Percentiles rank a stretch among this genome's conserved stretches.
Evolutionary conservation across 2,888 invertebrate species (phyloP).

Genomic region (Agrotis exclamationis): DNA sequence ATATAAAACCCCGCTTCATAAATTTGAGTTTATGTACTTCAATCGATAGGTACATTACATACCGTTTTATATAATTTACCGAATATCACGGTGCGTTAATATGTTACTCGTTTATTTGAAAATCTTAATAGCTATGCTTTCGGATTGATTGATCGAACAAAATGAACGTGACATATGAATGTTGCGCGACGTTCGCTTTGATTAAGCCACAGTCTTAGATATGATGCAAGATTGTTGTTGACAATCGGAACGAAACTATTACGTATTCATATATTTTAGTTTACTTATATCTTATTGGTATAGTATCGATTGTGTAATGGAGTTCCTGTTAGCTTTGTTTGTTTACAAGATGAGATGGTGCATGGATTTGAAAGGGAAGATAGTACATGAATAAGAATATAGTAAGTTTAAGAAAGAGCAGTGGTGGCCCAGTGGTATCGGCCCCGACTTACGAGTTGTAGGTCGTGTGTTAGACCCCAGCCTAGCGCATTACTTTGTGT

Average conservation of each 20-base stretch:
- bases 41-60: too few relatives aligned
- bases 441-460: too few relatives aligned
- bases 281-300: background rate
- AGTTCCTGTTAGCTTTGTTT: background rate
- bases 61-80: too few relatives aligned
- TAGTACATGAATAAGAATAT: too few relatives aligned
- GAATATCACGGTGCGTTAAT: background rate
- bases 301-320: background rate
- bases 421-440: too few relatives aligned
- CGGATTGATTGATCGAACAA: background rate
- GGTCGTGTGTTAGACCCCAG: too few relatives aligned
- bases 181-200: background rate
- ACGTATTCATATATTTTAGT: conserved; percentile 3
- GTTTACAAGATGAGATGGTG: background rate
- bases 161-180: background rate
- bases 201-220: background rate
- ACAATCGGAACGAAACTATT: background rate
- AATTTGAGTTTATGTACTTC: too few relatives aligned
- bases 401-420: too few relatives aligned
- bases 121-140: background rate
- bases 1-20: background rate
- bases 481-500: too few relatives aligned
- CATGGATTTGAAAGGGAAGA: background rate
- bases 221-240: background rate
- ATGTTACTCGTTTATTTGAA: too few relatives aligned